phyloP scores from a whole-genome alignment of 2,797 vertebrate genomes.

The Mormyrus proboscirostris region DNA sequence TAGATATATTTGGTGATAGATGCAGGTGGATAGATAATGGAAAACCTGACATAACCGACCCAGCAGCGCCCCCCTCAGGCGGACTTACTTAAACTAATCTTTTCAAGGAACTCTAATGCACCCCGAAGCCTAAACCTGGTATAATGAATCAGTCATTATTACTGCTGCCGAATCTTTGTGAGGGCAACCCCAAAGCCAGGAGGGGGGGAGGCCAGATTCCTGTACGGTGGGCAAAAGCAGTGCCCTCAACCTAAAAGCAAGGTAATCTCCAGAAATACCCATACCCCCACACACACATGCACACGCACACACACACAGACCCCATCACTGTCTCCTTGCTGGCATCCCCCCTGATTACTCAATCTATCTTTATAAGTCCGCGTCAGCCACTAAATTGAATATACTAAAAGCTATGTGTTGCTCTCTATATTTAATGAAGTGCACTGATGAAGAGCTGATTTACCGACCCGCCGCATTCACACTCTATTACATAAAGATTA shows the following conservation, averaged over 20 bases:
- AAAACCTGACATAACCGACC: neutral
- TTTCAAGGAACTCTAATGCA: neutral
- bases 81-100: neutral
- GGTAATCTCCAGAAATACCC: neutral
- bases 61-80: neutral
- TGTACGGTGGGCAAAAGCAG: neutral
- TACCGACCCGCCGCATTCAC: constrained; percentile 71
- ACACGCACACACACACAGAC: constrained; percentile 40
- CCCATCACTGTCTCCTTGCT: constrained; percentile 39
- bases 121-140: neutral
- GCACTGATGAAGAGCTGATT: constrained; percentile 73
- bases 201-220: neutral
- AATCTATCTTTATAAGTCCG: constrained; percentile 74
- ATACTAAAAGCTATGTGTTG: constrained; percentile 75
- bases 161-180: neutral
- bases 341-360: constrained; percentile 67
- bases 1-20: neutral
- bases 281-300: constrained; percentile 42
- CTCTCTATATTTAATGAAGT: constrained; percentile 78
- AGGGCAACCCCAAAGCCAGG: neutral
- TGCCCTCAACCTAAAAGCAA: neutral
- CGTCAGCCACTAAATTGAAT: constrained; percentile 75
- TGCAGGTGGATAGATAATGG: neutral
- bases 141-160: constrained; percentile 10
- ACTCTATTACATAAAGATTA: constrained; percentile 77